These are phyloP conservation scores for Dolichomitus sp. DNA, from an alignment of 2,888 invertebrate species.

Conservation along the genomic window DNA sequence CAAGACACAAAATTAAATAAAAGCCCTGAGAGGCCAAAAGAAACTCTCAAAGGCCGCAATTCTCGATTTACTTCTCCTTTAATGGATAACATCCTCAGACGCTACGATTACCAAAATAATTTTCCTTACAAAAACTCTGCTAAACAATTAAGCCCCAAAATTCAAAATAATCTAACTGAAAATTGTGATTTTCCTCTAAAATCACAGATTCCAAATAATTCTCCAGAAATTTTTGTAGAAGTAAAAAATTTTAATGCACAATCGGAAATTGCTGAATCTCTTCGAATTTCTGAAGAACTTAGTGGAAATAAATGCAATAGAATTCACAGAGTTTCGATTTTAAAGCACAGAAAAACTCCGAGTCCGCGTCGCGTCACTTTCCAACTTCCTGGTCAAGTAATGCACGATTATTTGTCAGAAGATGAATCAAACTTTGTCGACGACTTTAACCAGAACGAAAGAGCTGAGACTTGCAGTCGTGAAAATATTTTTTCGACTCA, in stretches of 20 bases:
- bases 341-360: conserved; percentile 49
- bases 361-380: conserved; percentile 65
- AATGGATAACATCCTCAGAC: not conserved
- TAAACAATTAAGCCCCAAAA: not conserved
- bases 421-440: not conserved
- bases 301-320: not conserved
- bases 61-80: not conserved
- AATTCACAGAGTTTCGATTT: conserved; percentile 25
- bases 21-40: conserved; percentile 9
- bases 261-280: not conserved
- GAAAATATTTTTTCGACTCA: not conserved
- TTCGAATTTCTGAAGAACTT: not conserved
- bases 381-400: conserved; percentile 55
- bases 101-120: not conserved
- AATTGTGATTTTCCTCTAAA: not conserved
- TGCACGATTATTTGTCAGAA: conserved; percentile 40
- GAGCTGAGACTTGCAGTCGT: not conserved
- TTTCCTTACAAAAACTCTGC: not conserved
- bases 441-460: not conserved
- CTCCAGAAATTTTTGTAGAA: not conserved
- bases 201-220: not conserved
- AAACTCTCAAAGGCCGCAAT: not conserved
- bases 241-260: not conserved
- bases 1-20: not conserved
- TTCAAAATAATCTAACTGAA: not conserved